Evolutionary conservation across 2,113 vertebrate species (phyloP).

Genomic region (Halcyon malimbica): DNA sequence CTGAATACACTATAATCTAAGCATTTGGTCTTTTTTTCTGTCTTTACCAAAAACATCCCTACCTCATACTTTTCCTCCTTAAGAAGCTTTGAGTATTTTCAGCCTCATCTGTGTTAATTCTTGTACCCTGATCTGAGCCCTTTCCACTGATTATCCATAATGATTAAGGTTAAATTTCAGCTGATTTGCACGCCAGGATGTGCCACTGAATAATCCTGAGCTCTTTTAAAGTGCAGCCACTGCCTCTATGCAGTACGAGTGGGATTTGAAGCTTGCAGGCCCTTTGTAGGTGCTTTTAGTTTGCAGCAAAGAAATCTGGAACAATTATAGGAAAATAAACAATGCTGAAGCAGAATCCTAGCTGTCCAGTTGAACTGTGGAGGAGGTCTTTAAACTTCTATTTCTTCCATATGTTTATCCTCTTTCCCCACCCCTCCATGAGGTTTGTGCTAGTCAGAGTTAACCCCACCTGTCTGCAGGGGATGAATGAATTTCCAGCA

Average conservation of each 20-base stretch:
- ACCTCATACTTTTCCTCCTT: neutral
- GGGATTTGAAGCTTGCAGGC: neutral
- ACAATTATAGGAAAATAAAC: neutral
- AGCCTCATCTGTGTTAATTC: neutral
- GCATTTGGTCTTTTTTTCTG: neutral
- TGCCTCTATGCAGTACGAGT: neutral
- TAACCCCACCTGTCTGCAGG: constrained; percentile 13
- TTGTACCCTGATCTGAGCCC: neutral
- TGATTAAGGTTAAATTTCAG: neutral
- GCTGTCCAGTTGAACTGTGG: neutral
- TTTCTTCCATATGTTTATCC: neutral
- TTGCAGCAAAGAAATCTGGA: neutral
- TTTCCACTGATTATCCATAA: neutral
- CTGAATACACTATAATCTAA: neutral
- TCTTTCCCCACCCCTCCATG: neutral
- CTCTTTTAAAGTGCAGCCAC: neutral
- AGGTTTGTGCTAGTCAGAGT: neutral
- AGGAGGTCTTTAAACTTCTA: neutral
- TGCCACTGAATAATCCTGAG: neutral
- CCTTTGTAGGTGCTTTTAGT: neutral
- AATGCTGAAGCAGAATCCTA: neutral
- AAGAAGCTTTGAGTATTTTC: neutral
- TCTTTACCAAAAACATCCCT: neutral
- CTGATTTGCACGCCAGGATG: neutral
- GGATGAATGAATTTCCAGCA: constrained; percentile 3